A percentile compares a stretch with the other conserved stretches of the same genome.
Conservation (phyloP, 2,113 vertebrate species). For the Archilochus colubris region DNA sequence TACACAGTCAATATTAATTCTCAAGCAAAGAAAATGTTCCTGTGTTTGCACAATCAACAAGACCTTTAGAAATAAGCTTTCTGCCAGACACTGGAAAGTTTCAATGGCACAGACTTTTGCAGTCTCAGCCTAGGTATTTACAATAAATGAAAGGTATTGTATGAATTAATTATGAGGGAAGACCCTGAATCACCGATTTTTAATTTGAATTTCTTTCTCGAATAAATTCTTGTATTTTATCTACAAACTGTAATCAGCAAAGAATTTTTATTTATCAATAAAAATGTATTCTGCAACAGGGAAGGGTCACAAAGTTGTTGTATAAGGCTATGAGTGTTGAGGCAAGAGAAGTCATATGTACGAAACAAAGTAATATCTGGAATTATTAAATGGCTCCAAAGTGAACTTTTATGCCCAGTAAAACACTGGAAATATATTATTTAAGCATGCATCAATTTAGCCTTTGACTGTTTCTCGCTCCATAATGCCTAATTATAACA, state of each 20-base stretch:
- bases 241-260: background rate
- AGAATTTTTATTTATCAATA: slow-evolving; percentile 16
- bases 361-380: slow-evolving; percentile 1
- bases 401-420: slow-evolving; percentile 41
- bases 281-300: slow-evolving; percentile 13
- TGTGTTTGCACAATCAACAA: slow-evolving; percentile 69
- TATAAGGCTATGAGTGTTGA: background rate
- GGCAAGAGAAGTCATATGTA: background rate
- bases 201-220: slow-evolving; percentile 43
- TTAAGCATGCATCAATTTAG: slow-evolving; percentile 34
- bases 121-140: slow-evolving; percentile 31
- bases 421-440: slow-evolving; percentile 39
- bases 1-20: slow-evolving; percentile 70
- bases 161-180: slow-evolving; percentile 58
- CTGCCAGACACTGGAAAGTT: slow-evolving; percentile 53
- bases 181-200: slow-evolving; percentile 13
- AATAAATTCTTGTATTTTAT: slow-evolving; percentile 44
- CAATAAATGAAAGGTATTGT: slow-evolving; percentile 45
- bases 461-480: slow-evolving; percentile 32
- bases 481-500: slow-evolving; percentile 16
- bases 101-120: background rate
- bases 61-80: slow-evolving; percentile 72
- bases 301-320: background rate
- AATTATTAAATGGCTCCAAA: slow-evolving; percentile 66
- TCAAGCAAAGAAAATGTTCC: slow-evolving; percentile 60